A percentile compares a stretch with the other conserved stretches of the same genome.
These are phyloP conservation scores for Diloba caeruleocephala DNA, from an alignment of 2,888 invertebrate species.

Conservation along the genomic window DNA sequence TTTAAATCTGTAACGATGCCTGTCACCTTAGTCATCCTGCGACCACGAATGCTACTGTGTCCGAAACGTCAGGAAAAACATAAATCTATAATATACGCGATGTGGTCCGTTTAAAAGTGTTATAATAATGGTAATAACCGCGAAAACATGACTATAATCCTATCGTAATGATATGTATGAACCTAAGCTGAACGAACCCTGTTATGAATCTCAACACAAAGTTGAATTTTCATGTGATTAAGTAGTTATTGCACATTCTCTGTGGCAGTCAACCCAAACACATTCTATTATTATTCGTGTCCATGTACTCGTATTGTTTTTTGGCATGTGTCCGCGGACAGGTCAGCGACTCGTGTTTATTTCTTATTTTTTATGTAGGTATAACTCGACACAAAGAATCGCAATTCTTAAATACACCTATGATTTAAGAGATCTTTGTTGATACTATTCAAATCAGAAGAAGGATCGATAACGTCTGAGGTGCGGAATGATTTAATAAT, in stretches of 20 bases:
- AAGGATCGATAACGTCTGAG: constrained; percentile 2
- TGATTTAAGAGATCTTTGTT: constrained; percentile 14
- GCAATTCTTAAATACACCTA: neutral
- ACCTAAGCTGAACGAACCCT: no score
- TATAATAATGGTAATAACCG: no score
- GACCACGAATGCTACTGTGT: no score
- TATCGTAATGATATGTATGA: no score
- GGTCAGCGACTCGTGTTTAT: constrained; percentile 23
- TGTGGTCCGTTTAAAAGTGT: no score
- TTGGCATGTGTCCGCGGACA: constrained; percentile 7
- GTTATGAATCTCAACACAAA: no score
- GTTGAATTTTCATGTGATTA: constrained; percentile 8
- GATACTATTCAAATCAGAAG: constrained; percentile 10
- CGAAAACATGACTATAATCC: no score
- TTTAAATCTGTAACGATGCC: no score
- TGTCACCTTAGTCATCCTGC: no score
- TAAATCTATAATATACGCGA: no score
- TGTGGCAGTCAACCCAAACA: constrained; percentile 14
- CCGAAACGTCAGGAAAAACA: no score
- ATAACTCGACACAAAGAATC: neutral
- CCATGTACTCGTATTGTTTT: constrained; percentile 11
- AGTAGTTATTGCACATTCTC: constrained; percentile 11
- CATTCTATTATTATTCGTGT: constrained; percentile 6
- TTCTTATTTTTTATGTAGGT: neutral
- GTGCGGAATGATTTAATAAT: constrained; percentile 13